Conservation (phyloP, 2,888 invertebrate species). For the Gasteruption jaculator region DNA sequence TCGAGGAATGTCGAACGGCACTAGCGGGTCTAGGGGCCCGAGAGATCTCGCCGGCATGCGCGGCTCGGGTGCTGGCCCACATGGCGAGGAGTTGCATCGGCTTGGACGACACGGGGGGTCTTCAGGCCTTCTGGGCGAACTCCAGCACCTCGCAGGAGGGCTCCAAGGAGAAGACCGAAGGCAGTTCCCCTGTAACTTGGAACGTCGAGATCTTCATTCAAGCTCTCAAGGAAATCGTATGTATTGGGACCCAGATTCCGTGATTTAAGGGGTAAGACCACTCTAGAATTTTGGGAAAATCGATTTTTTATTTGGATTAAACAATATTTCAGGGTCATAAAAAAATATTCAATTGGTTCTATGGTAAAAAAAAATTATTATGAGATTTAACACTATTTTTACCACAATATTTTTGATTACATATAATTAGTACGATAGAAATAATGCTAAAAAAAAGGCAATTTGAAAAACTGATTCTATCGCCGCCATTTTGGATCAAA, state of each 20-base stretch:
- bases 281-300: too few species aligned
- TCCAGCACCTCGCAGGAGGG: slow-evolving; percentile 58
- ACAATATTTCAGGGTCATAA: slow-evolving; percentile 1
- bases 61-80: slow-evolving; percentile 79
- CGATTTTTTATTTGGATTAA: neutral
- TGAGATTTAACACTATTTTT: slow-evolving; percentile 1
- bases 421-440: too few species aligned
- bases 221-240: slow-evolving; percentile 81
- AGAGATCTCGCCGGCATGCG: slow-evolving; percentile 77
- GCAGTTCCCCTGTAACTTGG: slow-evolving; percentile 65
- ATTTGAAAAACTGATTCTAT: neutral
- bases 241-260: slow-evolving; percentile 27
- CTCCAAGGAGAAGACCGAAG: slow-evolving; percentile 46
- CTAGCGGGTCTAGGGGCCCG: slow-evolving; percentile 77
- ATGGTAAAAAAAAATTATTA: neutral
- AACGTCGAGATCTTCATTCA: slow-evolving; percentile 92
- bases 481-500: too few species aligned
- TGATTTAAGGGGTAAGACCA: too few species aligned
- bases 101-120: slow-evolving; percentile 59
- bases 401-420: too few species aligned
- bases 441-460: too few species aligned
- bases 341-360: slow-evolving; percentile 2
- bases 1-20: slow-evolving; percentile 84
- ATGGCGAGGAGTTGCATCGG: slow-evolving; percentile 83
- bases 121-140: slow-evolving; percentile 57